Conservation (phyloP, 2,797 vertebrate genomes). For the Hydrolagus colliei region DNA sequence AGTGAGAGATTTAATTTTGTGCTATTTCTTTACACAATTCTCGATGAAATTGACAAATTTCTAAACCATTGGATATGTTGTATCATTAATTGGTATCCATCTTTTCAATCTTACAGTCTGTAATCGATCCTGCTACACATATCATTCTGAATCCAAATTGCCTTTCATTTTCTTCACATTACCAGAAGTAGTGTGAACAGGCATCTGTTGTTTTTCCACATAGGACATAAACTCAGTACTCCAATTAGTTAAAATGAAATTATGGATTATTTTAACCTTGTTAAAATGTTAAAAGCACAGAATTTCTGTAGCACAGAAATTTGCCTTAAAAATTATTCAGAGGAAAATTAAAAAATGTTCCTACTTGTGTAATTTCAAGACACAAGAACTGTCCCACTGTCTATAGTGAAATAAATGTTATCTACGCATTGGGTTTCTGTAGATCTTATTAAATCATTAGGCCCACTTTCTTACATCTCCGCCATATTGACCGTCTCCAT, state of each 20-base stretch:
- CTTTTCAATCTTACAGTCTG: background rate
- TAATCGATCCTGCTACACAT: background rate
- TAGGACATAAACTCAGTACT: background rate
- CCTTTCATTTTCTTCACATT: background rate
- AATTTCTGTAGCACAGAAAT: too few relatives aligned
- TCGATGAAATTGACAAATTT: background rate
- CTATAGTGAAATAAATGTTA: too few relatives aligned
- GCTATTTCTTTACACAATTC: background rate
- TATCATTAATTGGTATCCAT: background rate
- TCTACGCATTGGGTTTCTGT: too few relatives aligned
- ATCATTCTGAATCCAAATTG: background rate
- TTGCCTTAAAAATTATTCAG: too few relatives aligned
- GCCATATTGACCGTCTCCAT: too few relatives aligned
- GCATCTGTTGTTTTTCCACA: background rate
- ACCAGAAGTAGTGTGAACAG: background rate
- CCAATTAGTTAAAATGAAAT: background rate
- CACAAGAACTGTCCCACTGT: background rate
- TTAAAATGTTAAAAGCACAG: too few relatives aligned
- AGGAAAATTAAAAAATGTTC: too few relatives aligned
- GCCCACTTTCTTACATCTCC: too few relatives aligned
- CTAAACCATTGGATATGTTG: too few relatives aligned
- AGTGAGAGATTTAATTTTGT: background rate
- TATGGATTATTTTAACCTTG: too few relatives aligned
- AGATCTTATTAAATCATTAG: too few relatives aligned
- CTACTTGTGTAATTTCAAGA: too few relatives aligned